These are phyloP conservation scores for Apostichopus japonicus DNA, from an alignment of 35 echinoderm and acorn worm species.

Conservation along the genomic window DNA sequence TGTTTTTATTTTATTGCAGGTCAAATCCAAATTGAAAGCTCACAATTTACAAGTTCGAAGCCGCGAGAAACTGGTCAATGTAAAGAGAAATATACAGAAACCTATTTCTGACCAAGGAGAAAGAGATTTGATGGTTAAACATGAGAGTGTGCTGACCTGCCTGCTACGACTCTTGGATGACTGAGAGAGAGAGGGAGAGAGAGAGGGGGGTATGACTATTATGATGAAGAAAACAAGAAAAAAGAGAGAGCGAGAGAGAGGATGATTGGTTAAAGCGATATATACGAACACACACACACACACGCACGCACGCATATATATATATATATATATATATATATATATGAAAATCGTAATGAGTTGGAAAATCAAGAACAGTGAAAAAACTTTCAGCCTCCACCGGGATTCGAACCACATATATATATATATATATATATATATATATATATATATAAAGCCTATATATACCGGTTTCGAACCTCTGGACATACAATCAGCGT, in stretches of 20 bases:
- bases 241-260: background rate
- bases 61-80: background rate
- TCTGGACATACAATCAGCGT: too few species aligned
- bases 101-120: background rate
- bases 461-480: too few species aligned
- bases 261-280: background rate
- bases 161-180: background rate
- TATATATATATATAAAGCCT: too few species aligned
- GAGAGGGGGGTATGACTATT: background rate
- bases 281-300: too few species aligned
- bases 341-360: too few species aligned
- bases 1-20: background rate
- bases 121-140: slow-evolving; percentile 18
- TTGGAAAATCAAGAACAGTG: too few species aligned
- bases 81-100: background rate
- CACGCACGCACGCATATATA: too few species aligned
- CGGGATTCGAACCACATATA: too few species aligned
- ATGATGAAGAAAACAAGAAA: background rate
- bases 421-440: too few species aligned
- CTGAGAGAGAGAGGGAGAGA: background rate
- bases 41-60: slow-evolving; percentile 22
- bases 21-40: slow-evolving; percentile 13
- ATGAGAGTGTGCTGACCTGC: slow-evolving; percentile 30
- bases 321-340: too few species aligned
- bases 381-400: too few species aligned